Evolutionary conservation across 2,797 vertebrate species (phyloP).

Genomic region (Paramormyrops hopkinsi): DNA sequence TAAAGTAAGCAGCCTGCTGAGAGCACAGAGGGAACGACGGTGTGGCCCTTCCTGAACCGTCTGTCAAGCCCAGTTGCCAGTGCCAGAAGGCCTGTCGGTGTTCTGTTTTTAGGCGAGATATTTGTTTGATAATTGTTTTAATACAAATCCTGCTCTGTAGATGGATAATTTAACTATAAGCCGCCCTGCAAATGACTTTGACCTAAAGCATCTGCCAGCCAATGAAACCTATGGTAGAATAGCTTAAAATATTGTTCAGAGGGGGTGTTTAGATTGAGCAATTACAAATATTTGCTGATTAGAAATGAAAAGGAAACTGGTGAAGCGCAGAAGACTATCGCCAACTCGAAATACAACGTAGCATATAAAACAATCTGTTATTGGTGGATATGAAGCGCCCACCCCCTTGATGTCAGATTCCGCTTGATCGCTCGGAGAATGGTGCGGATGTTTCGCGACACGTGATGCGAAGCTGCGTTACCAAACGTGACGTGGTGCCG

Average conservation of each 20-base stretch:
- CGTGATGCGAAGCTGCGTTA: not conserved
- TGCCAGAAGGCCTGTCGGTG: not conserved
- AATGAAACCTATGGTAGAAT: not conserved
- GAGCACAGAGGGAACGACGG: not conserved
- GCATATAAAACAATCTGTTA: not conserved
- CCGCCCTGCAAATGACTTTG: not conserved
- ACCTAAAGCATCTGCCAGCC: not conserved
- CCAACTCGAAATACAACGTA: not conserved
- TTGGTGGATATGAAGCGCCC: not conserved
- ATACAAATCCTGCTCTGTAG: not conserved
- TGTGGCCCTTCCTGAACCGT: not conserved
- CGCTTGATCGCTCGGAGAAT: not conserved
- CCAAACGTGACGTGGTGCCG: not conserved
- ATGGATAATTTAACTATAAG: not conserved
- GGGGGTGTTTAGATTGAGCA: not conserved
- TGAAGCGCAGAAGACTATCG: not conserved
- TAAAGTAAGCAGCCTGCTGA: not conserved
- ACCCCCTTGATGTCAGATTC: not conserved
- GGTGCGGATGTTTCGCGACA: not conserved
- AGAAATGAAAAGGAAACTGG: not conserved
- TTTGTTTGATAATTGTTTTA: not conserved
- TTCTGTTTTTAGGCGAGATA: not conserved
- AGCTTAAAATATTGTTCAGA: not conserved
- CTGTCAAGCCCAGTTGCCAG: not conserved
- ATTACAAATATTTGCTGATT: not conserved